Conservation (phyloP, 2,888 invertebrate genomes). For the Protonemura montana region DNA sequence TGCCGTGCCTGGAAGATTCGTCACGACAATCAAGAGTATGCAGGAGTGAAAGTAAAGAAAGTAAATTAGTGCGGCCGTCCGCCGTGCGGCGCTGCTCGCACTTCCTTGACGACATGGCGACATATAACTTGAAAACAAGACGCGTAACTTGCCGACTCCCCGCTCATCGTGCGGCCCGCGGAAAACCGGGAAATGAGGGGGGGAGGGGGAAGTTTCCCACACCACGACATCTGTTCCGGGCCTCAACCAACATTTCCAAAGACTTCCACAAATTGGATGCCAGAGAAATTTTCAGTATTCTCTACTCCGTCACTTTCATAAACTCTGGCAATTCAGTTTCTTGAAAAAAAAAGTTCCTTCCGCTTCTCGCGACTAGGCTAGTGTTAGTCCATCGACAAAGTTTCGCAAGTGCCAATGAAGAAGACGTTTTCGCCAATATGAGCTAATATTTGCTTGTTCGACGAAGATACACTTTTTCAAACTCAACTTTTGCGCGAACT, state of each 20-base stretch:
- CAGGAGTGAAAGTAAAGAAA: slow-evolving; percentile 16
- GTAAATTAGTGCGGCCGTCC: background rate
- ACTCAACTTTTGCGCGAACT: background rate
- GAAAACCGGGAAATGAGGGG: slow-evolving; percentile 13
- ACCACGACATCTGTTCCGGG: slow-evolving; percentile 26
- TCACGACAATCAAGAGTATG: background rate
- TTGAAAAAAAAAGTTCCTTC: background rate
- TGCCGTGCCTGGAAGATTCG: background rate
- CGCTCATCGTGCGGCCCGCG: background rate
- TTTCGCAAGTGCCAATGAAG: background rate
- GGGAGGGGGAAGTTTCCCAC: slow-evolving; percentile 13
- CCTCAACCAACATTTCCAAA: background rate
- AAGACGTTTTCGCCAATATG: slow-evolving; percentile 25
- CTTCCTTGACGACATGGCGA: background rate
- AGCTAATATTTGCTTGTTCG: slow-evolving; percentile 16
- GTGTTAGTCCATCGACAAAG: background rate
- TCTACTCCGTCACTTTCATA: slow-evolving; percentile 24
- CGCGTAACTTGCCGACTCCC: background rate
- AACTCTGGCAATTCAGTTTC: slow-evolving; percentile 27
- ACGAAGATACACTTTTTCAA: background rate
- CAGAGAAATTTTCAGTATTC: slow-evolving; percentile 22
- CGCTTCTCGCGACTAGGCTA: background rate
- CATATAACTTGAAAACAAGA: slow-evolving; percentile 15
- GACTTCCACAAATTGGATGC: slow-evolving; percentile 33
- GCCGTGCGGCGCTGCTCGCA: background rate